These are phyloP conservation scores for Melanargia galathea DNA, from an alignment of 2,888 invertebrate species.

Conservation along the genomic window DNA sequence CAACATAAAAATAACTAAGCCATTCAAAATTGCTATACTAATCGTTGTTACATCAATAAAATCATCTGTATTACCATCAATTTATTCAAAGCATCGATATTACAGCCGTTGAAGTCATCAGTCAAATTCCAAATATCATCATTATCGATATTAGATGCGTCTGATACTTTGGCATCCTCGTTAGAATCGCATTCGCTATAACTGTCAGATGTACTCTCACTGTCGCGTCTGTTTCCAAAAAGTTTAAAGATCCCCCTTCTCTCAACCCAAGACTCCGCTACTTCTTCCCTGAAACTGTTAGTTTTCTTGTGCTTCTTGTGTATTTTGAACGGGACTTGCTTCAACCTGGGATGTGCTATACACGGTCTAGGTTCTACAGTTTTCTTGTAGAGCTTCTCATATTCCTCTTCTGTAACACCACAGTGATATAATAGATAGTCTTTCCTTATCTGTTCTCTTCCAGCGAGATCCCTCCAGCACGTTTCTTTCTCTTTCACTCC, in stretches of 20 bases:
- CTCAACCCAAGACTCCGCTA: slow-evolving; percentile 66
- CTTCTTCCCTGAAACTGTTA: slow-evolving; percentile 52
- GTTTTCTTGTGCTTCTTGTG: slow-evolving; percentile 56
- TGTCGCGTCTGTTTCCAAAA: slow-evolving; percentile 65
- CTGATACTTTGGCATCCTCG: slow-evolving; percentile 39
- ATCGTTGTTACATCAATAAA: background rate
- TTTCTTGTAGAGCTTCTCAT: slow-evolving; percentile 59
- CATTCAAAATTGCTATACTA: background rate
- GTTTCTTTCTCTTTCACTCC: slow-evolving; percentile 69
- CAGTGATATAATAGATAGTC: slow-evolving; percentile 74
- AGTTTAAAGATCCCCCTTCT: slow-evolving; percentile 68
- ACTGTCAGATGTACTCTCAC: slow-evolving; percentile 72
- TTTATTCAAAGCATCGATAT: slow-evolving; percentile 38
- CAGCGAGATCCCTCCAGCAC: slow-evolving; percentile 70
- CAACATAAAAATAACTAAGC: no score
- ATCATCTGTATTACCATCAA: slow-evolving; percentile 28
- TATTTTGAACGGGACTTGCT: slow-evolving; percentile 76
- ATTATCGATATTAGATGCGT: slow-evolving; percentile 21
- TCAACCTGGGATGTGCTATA: slow-evolving; percentile 58
- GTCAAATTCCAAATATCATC: slow-evolving; percentile 45
- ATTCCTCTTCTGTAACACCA: slow-evolving; percentile 70
- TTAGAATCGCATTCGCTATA: slow-evolving; percentile 75
- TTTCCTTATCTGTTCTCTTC: slow-evolving; percentile 69
- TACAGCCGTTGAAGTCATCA: slow-evolving; percentile 49
- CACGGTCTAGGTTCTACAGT: slow-evolving; percentile 49